These are phyloP conservation scores for Lasioglossum figueresi DNA, from an alignment of 2,888 invertebrate species.

Conservation along the genomic window DNA sequence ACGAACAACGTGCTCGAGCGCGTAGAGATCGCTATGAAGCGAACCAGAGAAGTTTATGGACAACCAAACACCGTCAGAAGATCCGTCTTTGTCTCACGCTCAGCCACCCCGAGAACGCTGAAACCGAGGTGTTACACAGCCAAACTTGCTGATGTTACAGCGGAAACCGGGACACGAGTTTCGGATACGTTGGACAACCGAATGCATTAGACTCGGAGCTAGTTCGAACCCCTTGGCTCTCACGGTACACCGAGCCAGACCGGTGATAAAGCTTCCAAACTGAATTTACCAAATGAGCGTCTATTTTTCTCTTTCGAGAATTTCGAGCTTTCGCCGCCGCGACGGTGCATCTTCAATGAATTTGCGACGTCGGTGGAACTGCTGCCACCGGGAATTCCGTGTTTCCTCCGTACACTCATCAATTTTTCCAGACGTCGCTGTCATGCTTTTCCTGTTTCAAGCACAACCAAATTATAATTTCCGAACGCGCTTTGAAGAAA, in stretches of 20 bases:
- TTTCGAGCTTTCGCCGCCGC: not conserved
- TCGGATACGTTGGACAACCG: constrained; percentile 2
- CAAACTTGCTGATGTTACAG: constrained; percentile 4
- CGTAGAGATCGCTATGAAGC: not conserved
- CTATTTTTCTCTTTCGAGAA: not conserved
- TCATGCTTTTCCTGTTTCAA: not conserved
- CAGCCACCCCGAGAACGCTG: not conserved
- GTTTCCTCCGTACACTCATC: not conserved
- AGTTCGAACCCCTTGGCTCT: not conserved
- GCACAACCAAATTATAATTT: not conserved
- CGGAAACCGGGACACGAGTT: constrained; percentile 12
- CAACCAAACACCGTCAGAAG: not conserved
- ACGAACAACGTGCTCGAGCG: not conserved
- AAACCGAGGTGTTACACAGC: not conserved
- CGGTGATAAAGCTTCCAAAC: not conserved
- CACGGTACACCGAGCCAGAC: not conserved
- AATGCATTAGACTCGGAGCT: not conserved
- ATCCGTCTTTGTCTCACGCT: constrained; percentile 1
- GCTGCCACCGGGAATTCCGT: not conserved
- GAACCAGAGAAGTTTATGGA: not conserved
- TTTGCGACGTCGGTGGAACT: not conserved
- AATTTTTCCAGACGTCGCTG: not conserved
- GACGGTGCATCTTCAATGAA: not conserved
- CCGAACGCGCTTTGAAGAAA: not conserved
- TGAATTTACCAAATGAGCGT: not conserved